Conservation (phyloP, 2,797 vertebrate genomes). For the Spatula clypeata region DNA sequence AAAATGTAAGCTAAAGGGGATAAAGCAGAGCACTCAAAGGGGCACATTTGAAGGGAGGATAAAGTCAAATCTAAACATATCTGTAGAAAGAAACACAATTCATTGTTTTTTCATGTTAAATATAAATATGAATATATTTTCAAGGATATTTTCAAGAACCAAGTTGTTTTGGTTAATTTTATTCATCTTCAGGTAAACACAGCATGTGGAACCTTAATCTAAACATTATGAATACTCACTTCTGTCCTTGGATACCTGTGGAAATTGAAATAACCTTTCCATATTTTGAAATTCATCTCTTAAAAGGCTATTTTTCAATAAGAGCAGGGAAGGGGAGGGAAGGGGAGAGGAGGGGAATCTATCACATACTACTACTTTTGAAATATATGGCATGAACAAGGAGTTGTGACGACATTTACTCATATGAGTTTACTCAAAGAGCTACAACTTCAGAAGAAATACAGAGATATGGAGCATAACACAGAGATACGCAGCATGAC, state of each 20-base stretch:
- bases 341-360: background rate
- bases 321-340: background rate
- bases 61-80: background rate
- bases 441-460: background rate
- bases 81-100: background rate
- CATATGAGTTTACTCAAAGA: background rate
- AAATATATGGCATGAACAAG: background rate
- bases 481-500: background rate
- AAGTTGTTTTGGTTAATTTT: background rate
- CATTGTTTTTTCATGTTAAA: background rate
- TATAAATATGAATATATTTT: background rate
- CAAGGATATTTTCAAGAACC: background rate
- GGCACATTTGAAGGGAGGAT: background rate
- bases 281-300: background rate
- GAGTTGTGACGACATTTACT: background rate
- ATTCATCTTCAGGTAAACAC: background rate
- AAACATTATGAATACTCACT: background rate
- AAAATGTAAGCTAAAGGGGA: background rate
- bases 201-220: background rate
- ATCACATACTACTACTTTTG: background rate
- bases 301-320: background rate
- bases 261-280: background rate
- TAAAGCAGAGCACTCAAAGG: background rate
- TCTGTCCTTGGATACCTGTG: background rate
- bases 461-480: background rate